Evolutionary conservation across 2,113 vertebrate species (phyloP).

Genomic region (Ranitomeya variabilis): DNA sequence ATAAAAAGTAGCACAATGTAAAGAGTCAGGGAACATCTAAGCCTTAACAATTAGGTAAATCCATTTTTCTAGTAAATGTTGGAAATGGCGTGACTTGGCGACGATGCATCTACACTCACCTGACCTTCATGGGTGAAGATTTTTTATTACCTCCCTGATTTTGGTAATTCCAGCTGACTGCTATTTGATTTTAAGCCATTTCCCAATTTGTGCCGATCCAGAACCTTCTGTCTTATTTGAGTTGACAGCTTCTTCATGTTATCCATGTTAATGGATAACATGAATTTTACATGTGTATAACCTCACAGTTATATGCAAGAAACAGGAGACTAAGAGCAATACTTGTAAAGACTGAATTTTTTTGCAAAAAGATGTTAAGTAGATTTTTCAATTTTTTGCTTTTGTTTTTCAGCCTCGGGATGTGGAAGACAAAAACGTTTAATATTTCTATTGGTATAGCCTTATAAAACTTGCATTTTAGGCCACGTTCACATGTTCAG

Average conservation of each 20-base stretch:
- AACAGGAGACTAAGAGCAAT: neutral
- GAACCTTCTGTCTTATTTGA: neutral
- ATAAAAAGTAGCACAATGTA: neutral
- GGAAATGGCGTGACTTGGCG: neutral
- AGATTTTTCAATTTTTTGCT: too few species aligned
- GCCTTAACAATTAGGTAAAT: neutral
- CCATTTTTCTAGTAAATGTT: neutral
- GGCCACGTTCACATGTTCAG: too few species aligned
- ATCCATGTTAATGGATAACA: slow-evolving; percentile 22
- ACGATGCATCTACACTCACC: neutral
- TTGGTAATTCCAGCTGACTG: neutral
- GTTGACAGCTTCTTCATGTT: slow-evolving; percentile 1
- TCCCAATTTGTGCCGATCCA: neutral
- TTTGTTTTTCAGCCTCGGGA: too few species aligned
- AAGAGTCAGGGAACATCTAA: neutral
- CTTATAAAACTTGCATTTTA: too few species aligned
- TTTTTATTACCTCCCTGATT: neutral
- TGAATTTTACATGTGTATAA: neutral
- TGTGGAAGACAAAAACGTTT: too few species aligned
- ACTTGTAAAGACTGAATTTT: neutral
- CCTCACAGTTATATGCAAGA: neutral
- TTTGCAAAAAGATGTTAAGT: neutral
- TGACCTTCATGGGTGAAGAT: neutral
- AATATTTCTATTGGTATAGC: too few species aligned
- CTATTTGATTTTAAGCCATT: neutral